Base-by-base conservation (phyloP, 1,140 invertebrate genomes). In the Nasonia longicornis region DNA sequence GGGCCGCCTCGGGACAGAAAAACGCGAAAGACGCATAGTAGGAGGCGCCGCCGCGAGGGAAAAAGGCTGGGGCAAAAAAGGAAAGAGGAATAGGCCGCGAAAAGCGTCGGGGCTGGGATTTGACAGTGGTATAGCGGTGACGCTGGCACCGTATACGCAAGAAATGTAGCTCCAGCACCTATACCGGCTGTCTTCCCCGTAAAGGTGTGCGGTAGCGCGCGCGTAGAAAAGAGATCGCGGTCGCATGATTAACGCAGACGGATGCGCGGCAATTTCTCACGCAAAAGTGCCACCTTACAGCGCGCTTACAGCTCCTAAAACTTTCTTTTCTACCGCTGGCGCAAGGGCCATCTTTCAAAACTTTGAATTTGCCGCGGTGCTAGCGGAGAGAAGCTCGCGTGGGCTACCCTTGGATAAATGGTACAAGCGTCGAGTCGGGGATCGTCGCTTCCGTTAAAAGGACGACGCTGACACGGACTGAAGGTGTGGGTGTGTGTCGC, bases 181-280 rank as follows among this genome's bases (percentile, higher is more conserved):
- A 42, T 42, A 42, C 7, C 38, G 38, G 38, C 22, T n/a, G 26
- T 26, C 26, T 11, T 20, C 6, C 8, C 10, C 20, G 31, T 73
- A 73, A 45, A 48, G 7, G 70, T 71, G 29, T 2, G 67, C 26
- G 26, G 1, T 26, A 26, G 26, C 26, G 26, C 11, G 26, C n/a
- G 52, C 26, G 26, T 12, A 31, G 76, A 72, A 64, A 78, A 74
- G 45, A 72, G 20, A 11, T 22, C 45, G 48, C 45, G 38, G 67
- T 1, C 74, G 69, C 26, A 77, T 77, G 80, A 77, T 77, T 81
- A 77, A 81, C 80, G 48, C 35, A 71, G 80, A 81, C 69, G 80
- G 38, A 81, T 73, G 35, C 16, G 8, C 80, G 69, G 69, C 52
- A 29, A 77, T 81, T 77, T 72, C 52, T 81, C 75, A 72, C 12